Evolutionary conservation across 2,888 invertebrate species (phyloP), one percentile per base, ranked within the genome.

Genomic region (Parelbella ahira): DNA sequence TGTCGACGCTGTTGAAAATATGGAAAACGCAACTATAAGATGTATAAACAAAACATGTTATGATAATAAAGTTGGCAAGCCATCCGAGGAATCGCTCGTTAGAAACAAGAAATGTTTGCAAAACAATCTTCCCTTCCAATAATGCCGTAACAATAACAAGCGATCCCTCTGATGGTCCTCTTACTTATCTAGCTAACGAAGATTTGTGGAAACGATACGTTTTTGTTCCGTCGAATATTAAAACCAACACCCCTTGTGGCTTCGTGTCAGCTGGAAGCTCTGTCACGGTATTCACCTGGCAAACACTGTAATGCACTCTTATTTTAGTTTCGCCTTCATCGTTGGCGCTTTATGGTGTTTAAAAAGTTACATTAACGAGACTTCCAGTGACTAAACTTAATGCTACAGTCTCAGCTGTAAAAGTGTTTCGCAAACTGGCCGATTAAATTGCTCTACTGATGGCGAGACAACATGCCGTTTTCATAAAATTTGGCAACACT

Each of bases 171-270:
- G 74, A 82, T 71, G 66, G 69, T 68, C 66, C 68, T 59, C 58
- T 51, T 53, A 58, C 72, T 70, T 70, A 75, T 73, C 79, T 71
- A 77, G 71, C 76, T 72, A 77, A 72, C 65, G 79, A 79, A 68
- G 55, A 68, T 71, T 70, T 82, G 78, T 86, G 80, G 87, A 81
- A 64, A 84, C 87, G 87, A 87, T 87, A 87, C 87, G 68, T 80
- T 83, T 82, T 77, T 75, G 76, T 73, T 67, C 72, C 72, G 78
- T 77, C 78, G 76, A 74, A 77, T 3, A 77, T 72, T 65, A 63
- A 57, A 84, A 84, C 86, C 87, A 86, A 87, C 86, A 87, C 87
- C 87, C 87, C 87, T 83, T 56, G 68, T 84, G 87, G 87, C 87
- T 81, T 81, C 68, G 68, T 76, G 87, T 73, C 81, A 75, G 64